These are phyloP conservation scores for Lithobates sylvaticus DNA, from an alignment of 2,797 vertebrate genomes.

Conservation along the genomic window DNA sequence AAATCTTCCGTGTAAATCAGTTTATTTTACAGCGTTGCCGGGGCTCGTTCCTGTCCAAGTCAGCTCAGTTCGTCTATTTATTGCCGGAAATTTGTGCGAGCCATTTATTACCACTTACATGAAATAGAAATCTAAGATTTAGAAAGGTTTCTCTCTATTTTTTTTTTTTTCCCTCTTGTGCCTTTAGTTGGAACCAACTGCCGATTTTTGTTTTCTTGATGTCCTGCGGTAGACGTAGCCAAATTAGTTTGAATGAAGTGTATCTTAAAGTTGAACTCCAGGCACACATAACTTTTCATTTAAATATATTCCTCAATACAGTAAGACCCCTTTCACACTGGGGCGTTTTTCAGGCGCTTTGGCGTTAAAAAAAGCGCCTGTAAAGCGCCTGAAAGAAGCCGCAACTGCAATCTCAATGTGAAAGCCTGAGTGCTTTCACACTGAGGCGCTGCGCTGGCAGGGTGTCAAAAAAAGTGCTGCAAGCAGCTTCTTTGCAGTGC, in stretches of 20 bases:
- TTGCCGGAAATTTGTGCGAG: slow-evolving; percentile 33
- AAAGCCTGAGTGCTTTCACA: no score
- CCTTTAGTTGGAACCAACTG: neutral
- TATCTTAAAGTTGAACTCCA: no score
- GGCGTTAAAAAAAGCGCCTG: no score
- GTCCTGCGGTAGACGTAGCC: neutral
- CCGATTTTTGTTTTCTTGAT: neutral
- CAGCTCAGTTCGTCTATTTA: slow-evolving; percentile 50
- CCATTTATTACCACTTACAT: slow-evolving; percentile 36
- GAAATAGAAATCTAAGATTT: slow-evolving; percentile 31
- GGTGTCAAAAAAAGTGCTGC: no score
- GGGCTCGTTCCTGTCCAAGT: slow-evolving; percentile 49
- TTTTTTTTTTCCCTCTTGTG: neutral
- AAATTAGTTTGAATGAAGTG: neutral
- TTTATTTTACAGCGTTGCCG: slow-evolving; percentile 79
- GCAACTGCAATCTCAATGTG: no score
- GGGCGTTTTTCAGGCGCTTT: no score
- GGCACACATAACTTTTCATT: no score
- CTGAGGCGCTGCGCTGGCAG: no score
- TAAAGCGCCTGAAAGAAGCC: no score
- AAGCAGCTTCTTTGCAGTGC: no score
- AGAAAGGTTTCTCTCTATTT: slow-evolving; percentile 1
- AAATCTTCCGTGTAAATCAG: slow-evolving; percentile 85
- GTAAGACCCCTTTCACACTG: no score
- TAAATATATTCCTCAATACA: no score